Base-by-base conservation (phyloP, 2,888 invertebrate genomes). In the Torymus auratus region DNA sequence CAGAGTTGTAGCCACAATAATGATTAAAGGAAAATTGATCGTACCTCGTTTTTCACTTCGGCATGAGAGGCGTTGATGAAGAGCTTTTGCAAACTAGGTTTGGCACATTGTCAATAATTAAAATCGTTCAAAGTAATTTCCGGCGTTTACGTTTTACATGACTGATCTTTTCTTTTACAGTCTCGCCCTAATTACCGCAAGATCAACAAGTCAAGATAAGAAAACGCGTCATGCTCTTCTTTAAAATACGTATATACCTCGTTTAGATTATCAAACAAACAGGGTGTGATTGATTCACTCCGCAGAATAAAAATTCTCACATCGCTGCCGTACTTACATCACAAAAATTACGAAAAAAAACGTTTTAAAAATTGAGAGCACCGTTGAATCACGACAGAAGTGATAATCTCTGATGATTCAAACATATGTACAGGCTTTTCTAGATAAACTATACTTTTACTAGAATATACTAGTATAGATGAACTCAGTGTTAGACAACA, bases 191-290 rank as follows among this genome's bases (percentile, higher is more conserved):
- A 74, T 78, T 78, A 58, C 7, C 65, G 2, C n/a, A 28, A 41
- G 78, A 81, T 81, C 23, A 76, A 70, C 69, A 20, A 55, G 70
- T 28, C 61, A 2, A 74, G 78, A 78, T 78, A 74, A 74, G 73
- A 17, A 20, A 13, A 17, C 12, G 20, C 14, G 50, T 41, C 62
- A 52, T 61, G 17, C 55, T 67, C 20, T n/a, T 23, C 50, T 50
- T 61, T 23, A 7, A 65, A 55, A 69, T 60, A 55, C 58, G 15
- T 10, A 11, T 50, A n/a, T 52, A 15, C 17, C 12, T 60, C 12
- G 14, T 56, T 41, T 68, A 69, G 53, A 70, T 77, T 62, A 67
- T 56, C 23, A n/a, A 64, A 58, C 12, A 56, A 60, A 52, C n/a
- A 23, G 17, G 55, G 50, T 10, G 64, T 14, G 62, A 72, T 81